These are phyloP conservation scores for Acanthosepion esculentum DNA, from an alignment of 2,888 invertebrate genomes.

Conservation along the genomic window DNA sequence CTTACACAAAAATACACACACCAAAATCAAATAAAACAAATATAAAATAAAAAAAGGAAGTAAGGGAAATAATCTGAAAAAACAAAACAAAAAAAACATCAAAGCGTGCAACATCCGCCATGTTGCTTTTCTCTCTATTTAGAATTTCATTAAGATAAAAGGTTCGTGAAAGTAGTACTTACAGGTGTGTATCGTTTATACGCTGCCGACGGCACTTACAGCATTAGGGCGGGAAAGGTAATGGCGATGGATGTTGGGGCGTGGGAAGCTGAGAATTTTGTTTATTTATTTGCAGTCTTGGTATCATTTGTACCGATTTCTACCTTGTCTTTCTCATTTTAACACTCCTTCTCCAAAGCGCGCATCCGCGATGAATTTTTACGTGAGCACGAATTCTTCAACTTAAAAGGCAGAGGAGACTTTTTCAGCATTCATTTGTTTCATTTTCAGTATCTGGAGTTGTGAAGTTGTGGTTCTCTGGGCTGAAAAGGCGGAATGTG, in stretches of 20 bases:
- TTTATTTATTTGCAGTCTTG: background rate
- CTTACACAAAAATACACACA: too few relatives aligned
- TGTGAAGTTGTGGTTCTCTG: background rate
- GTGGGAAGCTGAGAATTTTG: background rate
- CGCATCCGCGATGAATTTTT: background rate
- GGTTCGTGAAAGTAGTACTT: background rate
- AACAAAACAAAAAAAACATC: background rate
- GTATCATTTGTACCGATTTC: background rate
- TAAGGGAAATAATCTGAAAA: background rate
- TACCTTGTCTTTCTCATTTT: background rate
- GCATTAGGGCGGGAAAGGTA: background rate
- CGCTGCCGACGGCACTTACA: background rate
- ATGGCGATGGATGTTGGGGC: background rate
- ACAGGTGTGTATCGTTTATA: background rate
- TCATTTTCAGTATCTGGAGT: background rate
- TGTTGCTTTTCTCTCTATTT: conserved; percentile 17
- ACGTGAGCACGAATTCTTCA: background rate
- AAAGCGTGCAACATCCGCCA: background rate
- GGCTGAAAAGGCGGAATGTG: background rate
- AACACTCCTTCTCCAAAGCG: background rate
- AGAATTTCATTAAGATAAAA: conserved; percentile 33
- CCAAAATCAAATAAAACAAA: background rate
- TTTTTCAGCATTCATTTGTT: background rate
- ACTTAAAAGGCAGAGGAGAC: background rate
- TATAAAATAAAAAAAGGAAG: background rate